These are phyloP conservation scores for Nemopilema nomurai DNA, from an alignment of 30 jellyfish, hydroid and myxozoan genomes.

Conservation along the genomic window DNA sequence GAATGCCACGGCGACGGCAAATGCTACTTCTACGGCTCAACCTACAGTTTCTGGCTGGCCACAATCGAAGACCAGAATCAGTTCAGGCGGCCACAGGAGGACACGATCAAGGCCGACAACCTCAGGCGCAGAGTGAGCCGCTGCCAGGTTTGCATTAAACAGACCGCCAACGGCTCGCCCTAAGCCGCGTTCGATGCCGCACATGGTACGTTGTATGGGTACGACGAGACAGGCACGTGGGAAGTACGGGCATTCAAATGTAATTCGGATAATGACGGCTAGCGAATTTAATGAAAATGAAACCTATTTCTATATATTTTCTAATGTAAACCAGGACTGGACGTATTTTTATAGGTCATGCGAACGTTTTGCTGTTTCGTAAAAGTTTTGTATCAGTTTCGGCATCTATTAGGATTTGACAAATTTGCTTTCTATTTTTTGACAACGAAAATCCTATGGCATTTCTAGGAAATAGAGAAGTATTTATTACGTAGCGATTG, in stretches of 20 bases:
- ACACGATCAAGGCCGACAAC: conserved; percentile 67
- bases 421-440: neutral
- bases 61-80: conserved; percentile 77
- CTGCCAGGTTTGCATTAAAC: conserved; percentile 90
- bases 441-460: neutral
- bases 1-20: conserved; percentile 99
- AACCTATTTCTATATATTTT: neutral
- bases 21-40: conserved; percentile 86
- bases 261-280: neutral
- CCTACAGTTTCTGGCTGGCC: conserved; percentile 91
- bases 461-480: neutral
- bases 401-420: neutral
- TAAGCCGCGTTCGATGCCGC: neutral
- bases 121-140: conserved; percentile 82
- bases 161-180: conserved; percentile 7
- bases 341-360: neutral
- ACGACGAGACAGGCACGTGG: neutral
- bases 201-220: neutral
- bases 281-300: neutral
- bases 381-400: neutral
- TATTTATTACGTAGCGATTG: neutral
- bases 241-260: neutral
- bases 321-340: neutral
- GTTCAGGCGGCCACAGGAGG: conserved; percentile 75
- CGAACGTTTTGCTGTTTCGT: neutral